These are phyloP conservation scores for Muricea muricata DNA, from an alignment of 92 coral and sea anemone genomes.

Conservation along the genomic window DNA sequence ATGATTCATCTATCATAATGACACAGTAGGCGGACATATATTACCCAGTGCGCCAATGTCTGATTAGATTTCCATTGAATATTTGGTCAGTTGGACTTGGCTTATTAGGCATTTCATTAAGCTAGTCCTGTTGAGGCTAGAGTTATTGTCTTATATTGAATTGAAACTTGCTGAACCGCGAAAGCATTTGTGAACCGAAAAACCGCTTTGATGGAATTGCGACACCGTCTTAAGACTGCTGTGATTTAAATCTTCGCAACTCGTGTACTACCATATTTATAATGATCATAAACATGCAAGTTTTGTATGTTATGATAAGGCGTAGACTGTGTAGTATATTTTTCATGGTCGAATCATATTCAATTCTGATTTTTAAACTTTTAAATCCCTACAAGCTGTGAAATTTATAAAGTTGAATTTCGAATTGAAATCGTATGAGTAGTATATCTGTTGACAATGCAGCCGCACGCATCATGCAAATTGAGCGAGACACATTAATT, in stretches of 20 bases:
- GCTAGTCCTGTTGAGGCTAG: background rate
- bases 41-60: background rate
- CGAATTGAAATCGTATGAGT: background rate
- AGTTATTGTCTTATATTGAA: background rate
- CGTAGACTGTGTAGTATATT: too few relatives aligned
- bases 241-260: background rate
- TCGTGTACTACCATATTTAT: too few relatives aligned
- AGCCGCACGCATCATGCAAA: background rate
- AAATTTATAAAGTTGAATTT: background rate
- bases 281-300: too few relatives aligned
- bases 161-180: background rate
- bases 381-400: background rate
- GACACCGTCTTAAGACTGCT: background rate
- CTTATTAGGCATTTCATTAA: constrained; percentile 4
- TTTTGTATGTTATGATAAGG: too few relatives aligned
- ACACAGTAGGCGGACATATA: background rate
- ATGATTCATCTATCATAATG: background rate
- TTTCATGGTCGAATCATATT: background rate
- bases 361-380: background rate
- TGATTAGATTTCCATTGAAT: background rate
- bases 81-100: constrained; percentile 12
- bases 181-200: background rate
- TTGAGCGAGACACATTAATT: background rate
- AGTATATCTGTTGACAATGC: background rate
- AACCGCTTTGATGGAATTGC: background rate